Evolutionary conservation across 2,797 vertebrate genomes (phyloP).

Genomic region (Harpagifer antarcticus): DNA sequence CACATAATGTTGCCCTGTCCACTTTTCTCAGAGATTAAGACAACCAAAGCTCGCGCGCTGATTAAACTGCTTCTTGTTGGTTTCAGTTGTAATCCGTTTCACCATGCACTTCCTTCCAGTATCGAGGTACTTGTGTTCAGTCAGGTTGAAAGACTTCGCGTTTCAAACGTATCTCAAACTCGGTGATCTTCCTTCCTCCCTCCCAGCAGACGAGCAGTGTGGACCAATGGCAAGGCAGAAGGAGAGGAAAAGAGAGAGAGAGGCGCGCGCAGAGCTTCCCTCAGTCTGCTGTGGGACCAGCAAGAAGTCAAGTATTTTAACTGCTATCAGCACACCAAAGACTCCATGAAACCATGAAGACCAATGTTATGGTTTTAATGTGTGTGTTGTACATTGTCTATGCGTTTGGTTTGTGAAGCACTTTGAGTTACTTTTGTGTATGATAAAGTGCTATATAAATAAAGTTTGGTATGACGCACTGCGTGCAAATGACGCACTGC

Average conservation of each 20-base stretch:
- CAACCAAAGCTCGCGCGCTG: not conserved
- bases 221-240: constrained; percentile 66
- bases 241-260: constrained; percentile 22
- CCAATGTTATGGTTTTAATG: too few species aligned
- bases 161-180: constrained; percentile 53
- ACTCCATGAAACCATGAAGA: not conserved
- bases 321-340: not conserved
- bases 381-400: too few species aligned
- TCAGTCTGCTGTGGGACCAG: constrained; percentile 28
- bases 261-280: constrained; percentile 14
- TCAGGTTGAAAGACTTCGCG: constrained; percentile 3
- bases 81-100: not conserved
- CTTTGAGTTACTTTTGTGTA: too few species aligned
- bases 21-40: constrained; percentile 41
- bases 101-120: not conserved
- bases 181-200: constrained; percentile 37
- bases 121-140: not conserved
- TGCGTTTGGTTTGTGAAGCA: too few species aligned
- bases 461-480: too few species aligned
- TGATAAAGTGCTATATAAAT: too few species aligned
- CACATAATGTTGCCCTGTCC: constrained; percentile 36
- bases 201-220: constrained; percentile 24
- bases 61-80: not conserved
- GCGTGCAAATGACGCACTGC: too few species aligned
- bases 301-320: constrained; percentile 13